Percentiles rank a stretch among this genome's conserved stretches.
phyloP scores from a whole-genome alignment of 2,888 invertebrate species.

The Mamestra brassicae region DNA sequence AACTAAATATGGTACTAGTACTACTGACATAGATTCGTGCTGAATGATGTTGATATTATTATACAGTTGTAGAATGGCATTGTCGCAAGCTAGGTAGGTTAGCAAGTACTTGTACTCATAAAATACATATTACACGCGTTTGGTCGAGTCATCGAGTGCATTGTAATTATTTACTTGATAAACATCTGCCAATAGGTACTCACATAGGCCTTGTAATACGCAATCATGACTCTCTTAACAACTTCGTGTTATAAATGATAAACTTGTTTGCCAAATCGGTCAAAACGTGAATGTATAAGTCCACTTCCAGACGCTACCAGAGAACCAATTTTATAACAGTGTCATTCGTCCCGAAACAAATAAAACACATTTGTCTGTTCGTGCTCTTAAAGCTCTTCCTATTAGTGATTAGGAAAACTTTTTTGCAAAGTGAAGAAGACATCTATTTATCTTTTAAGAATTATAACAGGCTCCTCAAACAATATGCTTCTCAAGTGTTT shows the following conservation, averaged over 20 bases:
- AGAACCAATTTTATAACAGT: not conserved
- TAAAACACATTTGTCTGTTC: too few species aligned
- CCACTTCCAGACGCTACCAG: not conserved
- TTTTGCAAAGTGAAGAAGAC: not conserved
- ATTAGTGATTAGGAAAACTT: not conserved
- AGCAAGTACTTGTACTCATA: conserved; percentile 27
- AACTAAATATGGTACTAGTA: not conserved
- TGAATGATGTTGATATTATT: conserved; percentile 33
- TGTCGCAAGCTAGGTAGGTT: conserved; percentile 7
- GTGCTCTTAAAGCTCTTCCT: too few species aligned
- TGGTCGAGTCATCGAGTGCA: conserved; percentile 21
- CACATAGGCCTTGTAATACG: not conserved
- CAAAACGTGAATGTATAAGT: not conserved
- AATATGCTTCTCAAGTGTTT: not conserved
- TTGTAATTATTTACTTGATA: conserved; percentile 10
- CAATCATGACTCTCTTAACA: not conserved
- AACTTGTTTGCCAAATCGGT: not conserved
- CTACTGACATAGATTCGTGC: conserved; percentile 32
- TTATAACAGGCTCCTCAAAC: conserved; percentile 38
- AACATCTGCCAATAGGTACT: not conserved
- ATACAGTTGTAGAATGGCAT: conserved; percentile 27
- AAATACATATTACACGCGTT: conserved; percentile 11
- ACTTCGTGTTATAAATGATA: not conserved
- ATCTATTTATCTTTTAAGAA: not conserved
- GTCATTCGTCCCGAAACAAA: too few species aligned